Conservation (phyloP, 92 coral and sea anemone genomes). For the Pocillopora meandrina region DNA sequence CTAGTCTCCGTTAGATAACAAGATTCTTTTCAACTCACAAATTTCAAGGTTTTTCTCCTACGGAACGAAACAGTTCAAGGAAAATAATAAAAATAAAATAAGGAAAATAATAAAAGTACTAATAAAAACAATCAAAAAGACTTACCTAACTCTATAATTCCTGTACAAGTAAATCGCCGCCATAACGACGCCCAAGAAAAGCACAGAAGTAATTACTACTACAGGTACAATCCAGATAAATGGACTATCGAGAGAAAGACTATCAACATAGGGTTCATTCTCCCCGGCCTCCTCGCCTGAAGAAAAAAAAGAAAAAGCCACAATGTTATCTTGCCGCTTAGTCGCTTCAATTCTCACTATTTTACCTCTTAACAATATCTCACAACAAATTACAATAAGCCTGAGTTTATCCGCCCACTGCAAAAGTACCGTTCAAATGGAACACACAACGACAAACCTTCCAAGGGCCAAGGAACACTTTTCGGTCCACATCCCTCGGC, state of each 20-base stretch:
- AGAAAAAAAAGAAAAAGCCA: not conserved
- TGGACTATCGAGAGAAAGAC: not conserved
- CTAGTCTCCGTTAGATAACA: too few relatives aligned
- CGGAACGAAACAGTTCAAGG: too few relatives aligned
- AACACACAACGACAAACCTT: not conserved
- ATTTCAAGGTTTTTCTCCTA: too few relatives aligned
- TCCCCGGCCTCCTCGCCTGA: not conserved
- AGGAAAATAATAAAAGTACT: too few relatives aligned
- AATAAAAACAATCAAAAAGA: not conserved
- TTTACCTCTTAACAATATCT: not conserved
- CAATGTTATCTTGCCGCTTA: not conserved
- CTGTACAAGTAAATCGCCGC: not conserved
- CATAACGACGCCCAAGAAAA: not conserved
- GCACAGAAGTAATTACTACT: not conserved
- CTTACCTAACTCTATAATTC: not conserved
- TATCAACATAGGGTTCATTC: not conserved
- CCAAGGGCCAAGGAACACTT: conserved; percentile 12
- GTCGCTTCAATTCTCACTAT: not conserved
- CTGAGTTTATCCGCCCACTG: not conserved
- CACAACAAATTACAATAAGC: too few relatives aligned
- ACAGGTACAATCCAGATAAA: not conserved
- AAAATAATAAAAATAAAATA: too few relatives aligned
- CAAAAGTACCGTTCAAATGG: not conserved
- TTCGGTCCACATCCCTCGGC: conserved; percentile 35
- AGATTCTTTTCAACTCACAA: too few relatives aligned